Conservation (phyloP, 1,140 invertebrate genomes). For the Brachionus sp. region DNA sequence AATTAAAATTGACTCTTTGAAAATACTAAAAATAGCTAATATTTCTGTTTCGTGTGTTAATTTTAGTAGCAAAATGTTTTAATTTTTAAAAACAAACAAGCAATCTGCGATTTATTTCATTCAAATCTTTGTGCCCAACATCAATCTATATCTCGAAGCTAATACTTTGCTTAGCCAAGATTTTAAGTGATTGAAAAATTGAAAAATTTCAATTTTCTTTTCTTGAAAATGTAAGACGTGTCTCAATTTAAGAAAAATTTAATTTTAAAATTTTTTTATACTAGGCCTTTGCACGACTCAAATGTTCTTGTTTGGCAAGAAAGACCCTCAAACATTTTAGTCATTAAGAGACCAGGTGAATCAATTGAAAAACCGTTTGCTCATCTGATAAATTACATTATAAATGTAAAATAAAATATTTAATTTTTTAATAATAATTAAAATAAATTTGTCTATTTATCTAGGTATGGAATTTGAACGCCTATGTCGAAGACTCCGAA, state of each 20-base stretch:
- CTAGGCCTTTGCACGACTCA: background rate
- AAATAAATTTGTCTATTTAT: background rate
- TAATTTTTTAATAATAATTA: background rate
- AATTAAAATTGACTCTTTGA: background rate
- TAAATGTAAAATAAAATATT: background rate
- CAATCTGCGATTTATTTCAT: conserved; percentile 42
- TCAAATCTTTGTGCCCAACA: background rate
- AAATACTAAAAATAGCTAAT: background rate
- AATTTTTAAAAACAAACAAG: conserved; percentile 57
- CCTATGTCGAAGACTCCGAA: background rate
- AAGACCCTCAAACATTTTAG: background rate
- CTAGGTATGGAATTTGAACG: background rate
- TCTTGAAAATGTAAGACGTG: background rate
- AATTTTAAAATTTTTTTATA: background rate
- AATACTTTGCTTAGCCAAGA: background rate
- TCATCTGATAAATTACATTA: background rate
- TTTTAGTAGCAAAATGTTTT: background rate
- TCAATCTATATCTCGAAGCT: background rate
- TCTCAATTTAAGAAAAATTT: background rate
- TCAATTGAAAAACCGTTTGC: background rate
- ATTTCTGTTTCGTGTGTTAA: background rate
- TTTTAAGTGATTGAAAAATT: background rate
- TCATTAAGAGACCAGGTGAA: background rate
- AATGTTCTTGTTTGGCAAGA: background rate
- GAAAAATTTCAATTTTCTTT: background rate